A percentile compares a stretch with the other conserved stretches of the same genome.
Evolutionary conservation across 2,888 invertebrate species (phyloP).

Genomic region (Halocaridina rubra): DNA sequence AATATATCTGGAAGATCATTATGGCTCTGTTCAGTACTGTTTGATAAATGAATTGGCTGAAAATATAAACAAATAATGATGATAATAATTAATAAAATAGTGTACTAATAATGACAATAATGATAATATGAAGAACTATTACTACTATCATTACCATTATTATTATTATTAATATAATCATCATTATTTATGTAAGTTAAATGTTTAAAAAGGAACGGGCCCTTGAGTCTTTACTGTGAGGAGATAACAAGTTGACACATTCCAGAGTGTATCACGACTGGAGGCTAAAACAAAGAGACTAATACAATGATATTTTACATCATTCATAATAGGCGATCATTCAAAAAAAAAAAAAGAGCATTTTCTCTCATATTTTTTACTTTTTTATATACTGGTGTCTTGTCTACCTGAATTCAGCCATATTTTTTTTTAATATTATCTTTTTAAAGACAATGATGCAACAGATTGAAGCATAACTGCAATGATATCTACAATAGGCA

Average conservation of each 20-base stretch:
- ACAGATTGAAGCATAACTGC: conserved; percentile 56
- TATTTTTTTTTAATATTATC: not conserved
- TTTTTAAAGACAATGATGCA: conserved; percentile 51
- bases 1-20: conserved; percentile 17
- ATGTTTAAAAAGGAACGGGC: conserved; percentile 51
- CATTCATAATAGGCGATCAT: conserved; percentile 45
- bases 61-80: conserved; percentile 51
- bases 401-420: conserved; percentile 55
- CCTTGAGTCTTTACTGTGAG: conserved; percentile 42
- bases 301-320: conserved; percentile 49
- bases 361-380: conserved; percentile 27
- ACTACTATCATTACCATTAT: too few species aligned
- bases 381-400: too few species aligned
- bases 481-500: conserved; percentile 56
- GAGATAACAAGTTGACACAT: conserved; percentile 42
- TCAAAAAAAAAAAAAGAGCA: too few species aligned
- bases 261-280: conserved; percentile 47
- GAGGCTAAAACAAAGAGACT: conserved; percentile 56
- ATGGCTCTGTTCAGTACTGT: conserved; percentile 55
- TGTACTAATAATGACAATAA: too few species aligned
- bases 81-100: too few species aligned
- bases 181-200: too few species aligned
- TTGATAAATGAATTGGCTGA: conserved; percentile 52
- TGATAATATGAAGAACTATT: too few species aligned
- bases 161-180: too few species aligned